These are phyloP conservation scores for Xestia ashworthii DNA, from an alignment of 2,888 invertebrate genomes.

Conservation along the genomic window DNA sequence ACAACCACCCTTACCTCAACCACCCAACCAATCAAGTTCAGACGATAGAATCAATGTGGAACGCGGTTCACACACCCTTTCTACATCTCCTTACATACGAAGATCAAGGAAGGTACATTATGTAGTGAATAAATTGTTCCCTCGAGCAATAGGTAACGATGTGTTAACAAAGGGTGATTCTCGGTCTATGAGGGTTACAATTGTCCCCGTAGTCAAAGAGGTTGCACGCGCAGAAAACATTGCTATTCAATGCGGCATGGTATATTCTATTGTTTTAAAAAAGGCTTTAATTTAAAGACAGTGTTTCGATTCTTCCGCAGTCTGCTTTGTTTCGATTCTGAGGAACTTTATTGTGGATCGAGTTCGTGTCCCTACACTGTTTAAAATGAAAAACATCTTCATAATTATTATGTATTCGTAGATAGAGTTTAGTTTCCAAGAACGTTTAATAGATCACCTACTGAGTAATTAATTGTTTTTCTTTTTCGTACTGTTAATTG, in stretches of 20 bases:
- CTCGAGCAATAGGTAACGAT: background rate
- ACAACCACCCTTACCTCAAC: background rate
- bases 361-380: background rate
- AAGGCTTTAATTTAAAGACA: background rate
- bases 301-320: background rate
- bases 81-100: background rate
- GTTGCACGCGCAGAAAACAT: slow-evolving; percentile 28
- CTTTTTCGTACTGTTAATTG: background rate
- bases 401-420: background rate
- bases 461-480: background rate
- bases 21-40: slow-evolving; percentile 5
- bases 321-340: background rate
- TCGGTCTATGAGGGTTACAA: slow-evolving; percentile 6
- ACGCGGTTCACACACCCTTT: slow-evolving; percentile 5
- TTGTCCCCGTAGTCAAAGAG: slow-evolving; percentile 23
- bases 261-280: background rate
- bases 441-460: background rate
- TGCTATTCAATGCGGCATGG: background rate
- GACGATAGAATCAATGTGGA: background rate
- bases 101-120: background rate
- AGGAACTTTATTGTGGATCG: background rate
- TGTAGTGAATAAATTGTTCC: slow-evolving; percentile 25
- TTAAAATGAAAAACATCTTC: background rate
- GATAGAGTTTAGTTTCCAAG: background rate
- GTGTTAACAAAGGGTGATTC: slow-evolving; percentile 11